Percentiles rank a stretch among this genome's conserved stretches.
These are phyloP conservation scores for Steinernema carpocapsae DNA, from an alignment of 2,888 invertebrate genomes.

Conservation along the genomic window DNA sequence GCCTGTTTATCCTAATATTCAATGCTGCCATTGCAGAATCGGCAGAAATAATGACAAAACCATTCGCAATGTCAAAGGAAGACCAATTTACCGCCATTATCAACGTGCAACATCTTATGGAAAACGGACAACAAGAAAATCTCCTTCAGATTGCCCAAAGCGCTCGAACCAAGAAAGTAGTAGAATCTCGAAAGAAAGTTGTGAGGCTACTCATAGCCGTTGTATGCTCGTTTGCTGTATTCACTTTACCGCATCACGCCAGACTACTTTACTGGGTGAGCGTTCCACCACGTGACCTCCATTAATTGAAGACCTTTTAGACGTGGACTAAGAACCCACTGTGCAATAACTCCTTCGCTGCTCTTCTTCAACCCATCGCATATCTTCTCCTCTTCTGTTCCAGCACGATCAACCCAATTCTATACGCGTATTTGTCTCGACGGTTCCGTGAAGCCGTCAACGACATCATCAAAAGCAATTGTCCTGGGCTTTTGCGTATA, in stretches of 20 bases:
- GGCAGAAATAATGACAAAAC: neutral
- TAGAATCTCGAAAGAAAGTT: conserved; percentile 42
- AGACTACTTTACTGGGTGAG: conserved; percentile 70
- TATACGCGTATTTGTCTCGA: conserved; percentile 65
- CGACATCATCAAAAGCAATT: conserved; percentile 53
- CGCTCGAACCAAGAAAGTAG: conserved; percentile 71
- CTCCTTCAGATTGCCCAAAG: conserved; percentile 79
- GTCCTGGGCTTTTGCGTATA: neutral
- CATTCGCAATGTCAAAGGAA: neutral
- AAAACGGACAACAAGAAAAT: conserved; percentile 18
- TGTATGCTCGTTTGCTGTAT: conserved; percentile 84
- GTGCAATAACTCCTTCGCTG: conserved; percentile 54
- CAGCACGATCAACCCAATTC: conserved; percentile 62
- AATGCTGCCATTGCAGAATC: neutral
- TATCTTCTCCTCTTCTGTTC: conserved; percentile 63
- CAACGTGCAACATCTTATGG: neutral
- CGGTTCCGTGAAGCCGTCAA: conserved; percentile 62
- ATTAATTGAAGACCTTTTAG: conserved; percentile 44
- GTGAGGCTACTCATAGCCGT: conserved; percentile 87
- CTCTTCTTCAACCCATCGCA: conserved; percentile 59
- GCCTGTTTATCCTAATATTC: too few species aligned
- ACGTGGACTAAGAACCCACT: conserved; percentile 47
- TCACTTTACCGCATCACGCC: conserved; percentile 87
- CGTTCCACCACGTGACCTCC: too few species aligned
- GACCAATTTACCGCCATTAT: neutral